phyloP scores from a whole-genome alignment of 2,113 vertebrate genomes.

The Prionailurus bengalensis region DNA sequence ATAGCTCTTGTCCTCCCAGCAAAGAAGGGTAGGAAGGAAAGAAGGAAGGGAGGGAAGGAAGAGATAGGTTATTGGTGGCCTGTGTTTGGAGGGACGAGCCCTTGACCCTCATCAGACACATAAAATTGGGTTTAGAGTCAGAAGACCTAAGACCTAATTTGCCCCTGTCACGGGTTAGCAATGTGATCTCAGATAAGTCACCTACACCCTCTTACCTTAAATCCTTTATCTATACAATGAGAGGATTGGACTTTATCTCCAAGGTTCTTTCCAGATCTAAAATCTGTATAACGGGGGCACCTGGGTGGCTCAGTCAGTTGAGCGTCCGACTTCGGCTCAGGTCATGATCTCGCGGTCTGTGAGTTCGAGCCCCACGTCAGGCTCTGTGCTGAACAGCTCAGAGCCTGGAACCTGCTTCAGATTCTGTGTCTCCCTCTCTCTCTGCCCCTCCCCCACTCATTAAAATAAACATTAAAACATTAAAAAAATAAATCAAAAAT shows the following conservation, averaged over 20 bases:
- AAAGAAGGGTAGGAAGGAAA: background rate
- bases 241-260: background rate
- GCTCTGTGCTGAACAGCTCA: too few species aligned
- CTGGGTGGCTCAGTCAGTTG: too few species aligned
- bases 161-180: background rate
- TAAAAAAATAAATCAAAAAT: background rate
- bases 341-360: too few species aligned
- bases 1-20: background rate
- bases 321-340: too few species aligned
- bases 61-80: background rate
- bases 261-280: background rate
- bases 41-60: background rate
- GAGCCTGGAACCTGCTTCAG: too few species aligned
- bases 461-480: too few species aligned
- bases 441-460: too few species aligned
- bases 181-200: background rate
- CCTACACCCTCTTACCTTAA: background rate
- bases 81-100: background rate
- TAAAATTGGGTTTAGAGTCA: background rate
- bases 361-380: too few species aligned
- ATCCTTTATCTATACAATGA: background rate
- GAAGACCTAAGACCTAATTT: background rate
- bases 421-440: too few species aligned
- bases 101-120: background rate
- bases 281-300: background rate